Base-by-base conservation (phyloP, 2,797 vertebrate genomes). In the Salmo trutta region DNA sequence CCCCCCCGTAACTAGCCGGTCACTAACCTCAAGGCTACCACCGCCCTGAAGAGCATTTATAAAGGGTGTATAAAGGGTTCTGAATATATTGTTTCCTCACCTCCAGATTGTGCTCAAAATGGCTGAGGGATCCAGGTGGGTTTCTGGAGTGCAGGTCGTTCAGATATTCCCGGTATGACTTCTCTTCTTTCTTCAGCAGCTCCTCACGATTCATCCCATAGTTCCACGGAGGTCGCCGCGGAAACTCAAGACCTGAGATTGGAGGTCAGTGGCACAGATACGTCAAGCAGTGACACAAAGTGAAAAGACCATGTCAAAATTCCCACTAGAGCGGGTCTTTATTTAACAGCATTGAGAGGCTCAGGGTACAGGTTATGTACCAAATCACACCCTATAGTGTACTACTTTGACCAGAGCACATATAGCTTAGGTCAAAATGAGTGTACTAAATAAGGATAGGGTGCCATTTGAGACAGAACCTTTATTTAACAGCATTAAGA, bases 31-130 rank as follows among this genome's bases (percentile, higher is more conserved):
- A 47, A 47, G 41, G 41, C 10, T 47, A 12, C 41, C 10, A 47
- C 10, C 41, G 2, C 41, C 41, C 41, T 12, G 0, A 47, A 47
- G 3, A 47, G 41, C 41, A 47, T 47, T 12, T 47, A 47, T 12
- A 47, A 47, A 41, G 41, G 41, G 41, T 41, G 41, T 41, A 10
- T 41, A 41, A 41, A 47, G 10, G 10, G 41, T 47, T 47, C 41
- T 47, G 41, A 12, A 12, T 47, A 47, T 12, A 47, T 12, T 1
- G 41, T 47, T 47, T 51, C 77, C 82, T 91, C 72, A 97, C 97
- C 95, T 98, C 97, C 62, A 98, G 89, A 86, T 98, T 99, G 92
- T 98, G 97, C 77, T 98, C 97, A 78, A 97, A 98, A 89, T 97
- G 96, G 82, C 97, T 98, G 67, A 98, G 94, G 27, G 94, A 90